These are phyloP conservation scores for Lobophora halterata DNA, from an alignment of 2,888 invertebrate species.

Conservation along the genomic window DNA sequence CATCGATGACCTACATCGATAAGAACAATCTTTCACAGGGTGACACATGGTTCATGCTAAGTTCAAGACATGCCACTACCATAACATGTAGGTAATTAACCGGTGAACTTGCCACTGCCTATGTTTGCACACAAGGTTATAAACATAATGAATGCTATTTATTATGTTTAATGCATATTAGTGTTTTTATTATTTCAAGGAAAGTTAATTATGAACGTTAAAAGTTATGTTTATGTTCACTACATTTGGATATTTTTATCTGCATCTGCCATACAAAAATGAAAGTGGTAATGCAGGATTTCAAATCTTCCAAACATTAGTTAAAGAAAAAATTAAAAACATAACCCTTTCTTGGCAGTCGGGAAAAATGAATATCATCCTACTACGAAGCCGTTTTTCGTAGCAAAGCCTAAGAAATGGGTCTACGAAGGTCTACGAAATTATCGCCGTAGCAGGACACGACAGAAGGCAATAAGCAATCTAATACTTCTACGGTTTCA, in stretches of 20 bases:
- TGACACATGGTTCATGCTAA: constrained; percentile 32
- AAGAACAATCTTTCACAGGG: constrained; percentile 29
- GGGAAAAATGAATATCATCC: too few species aligned
- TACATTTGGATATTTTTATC: not conserved
- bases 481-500: too few species aligned
- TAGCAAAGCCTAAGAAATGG: too few species aligned
- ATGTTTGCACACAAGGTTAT: constrained; percentile 37
- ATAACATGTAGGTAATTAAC: constrained; percentile 29
- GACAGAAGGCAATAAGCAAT: too few species aligned
- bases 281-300: too few species aligned
- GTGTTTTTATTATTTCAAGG: constrained; percentile 36
- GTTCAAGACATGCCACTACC: constrained; percentile 35
- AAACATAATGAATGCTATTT: constrained; percentile 38
- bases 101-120: constrained; percentile 30
- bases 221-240: not conserved
- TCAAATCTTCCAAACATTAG: too few species aligned
- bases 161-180: too few species aligned
- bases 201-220: constrained; percentile 31
- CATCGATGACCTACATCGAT: constrained; percentile 52
- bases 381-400: too few species aligned
- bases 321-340: too few species aligned
- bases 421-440: too few species aligned
- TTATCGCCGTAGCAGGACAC: too few species aligned
- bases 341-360: too few species aligned
- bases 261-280: not conserved